These are phyloP conservation scores for Plectrocnemia conspersa DNA, from an alignment of 1,140 invertebrate species.

Conservation along the genomic window DNA sequence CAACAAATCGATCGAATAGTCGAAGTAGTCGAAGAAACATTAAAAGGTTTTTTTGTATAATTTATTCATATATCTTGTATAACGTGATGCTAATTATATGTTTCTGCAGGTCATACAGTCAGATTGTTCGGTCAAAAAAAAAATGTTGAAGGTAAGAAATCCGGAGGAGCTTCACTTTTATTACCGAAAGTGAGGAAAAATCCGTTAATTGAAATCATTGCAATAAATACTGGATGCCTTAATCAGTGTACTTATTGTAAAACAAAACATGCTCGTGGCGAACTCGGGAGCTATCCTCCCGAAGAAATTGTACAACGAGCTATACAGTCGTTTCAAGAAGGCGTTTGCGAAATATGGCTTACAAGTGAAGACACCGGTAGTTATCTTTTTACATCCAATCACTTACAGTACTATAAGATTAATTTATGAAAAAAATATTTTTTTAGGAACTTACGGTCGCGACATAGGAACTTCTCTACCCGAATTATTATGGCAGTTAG, in stretches of 20 bases:
- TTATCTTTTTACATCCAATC: neutral
- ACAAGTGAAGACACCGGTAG: slow-evolving; percentile 93
- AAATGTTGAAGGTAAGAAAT: slow-evolving; percentile 72
- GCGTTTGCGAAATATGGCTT: slow-evolving; percentile 96
- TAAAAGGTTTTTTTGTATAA: slow-evolving; percentile 68
- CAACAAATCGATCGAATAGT: slow-evolving; percentile 98
- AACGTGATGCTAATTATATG: neutral
- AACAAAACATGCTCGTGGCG: slow-evolving; percentile 94
- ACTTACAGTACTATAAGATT: neutral
- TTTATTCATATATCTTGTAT: neutral
- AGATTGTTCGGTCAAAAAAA: slow-evolving; percentile 80
- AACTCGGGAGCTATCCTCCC: slow-evolving; percentile 88
- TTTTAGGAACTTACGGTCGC: slow-evolving; percentile 80
- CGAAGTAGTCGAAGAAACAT: slow-evolving; percentile 96
- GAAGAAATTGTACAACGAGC: slow-evolving; percentile 77
- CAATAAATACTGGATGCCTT: slow-evolving; percentile 95
- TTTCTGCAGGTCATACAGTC: slow-evolving; percentile 65
- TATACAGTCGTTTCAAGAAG: slow-evolving; percentile 83
- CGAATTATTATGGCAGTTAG: slow-evolving; percentile 78
- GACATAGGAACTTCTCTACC: slow-evolving; percentile 90
- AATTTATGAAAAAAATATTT: slow-evolving; percentile 9
- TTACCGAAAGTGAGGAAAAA: slow-evolving; percentile 95
- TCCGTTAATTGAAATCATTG: slow-evolving; percentile 94
- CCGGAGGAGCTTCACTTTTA: slow-evolving; percentile 78
- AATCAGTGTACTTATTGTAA: slow-evolving; percentile 99